Percentiles rank a stretch among this genome's conserved stretches.
Conservation (phyloP, 2,797 vertebrate genomes). For the Enteromius afrohamiltoni region DNA sequence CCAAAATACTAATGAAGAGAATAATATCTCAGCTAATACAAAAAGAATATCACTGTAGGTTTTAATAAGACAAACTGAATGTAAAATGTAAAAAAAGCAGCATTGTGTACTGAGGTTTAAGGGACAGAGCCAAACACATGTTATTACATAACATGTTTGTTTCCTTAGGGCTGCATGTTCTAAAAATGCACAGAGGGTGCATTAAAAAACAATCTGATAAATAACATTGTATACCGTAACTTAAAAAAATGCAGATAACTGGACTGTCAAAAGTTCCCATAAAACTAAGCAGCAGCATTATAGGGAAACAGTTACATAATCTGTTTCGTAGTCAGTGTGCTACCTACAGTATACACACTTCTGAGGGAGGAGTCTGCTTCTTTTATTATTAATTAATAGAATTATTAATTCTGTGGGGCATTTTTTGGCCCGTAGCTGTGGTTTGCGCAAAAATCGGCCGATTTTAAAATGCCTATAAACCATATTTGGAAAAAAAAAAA, state of each 20-base stretch:
- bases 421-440: not conserved
- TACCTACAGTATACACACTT: not conserved
- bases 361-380: not conserved
- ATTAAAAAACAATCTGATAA: not conserved
- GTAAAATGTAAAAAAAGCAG: not conserved
- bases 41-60: not conserved
- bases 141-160: constrained; percentile 31
- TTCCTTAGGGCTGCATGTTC: not conserved
- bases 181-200: not conserved
- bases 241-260: not conserved
- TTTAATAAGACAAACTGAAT: not conserved
- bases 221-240: not conserved
- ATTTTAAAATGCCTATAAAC: not conserved
- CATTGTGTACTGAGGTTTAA: constrained; percentile 12
- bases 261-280: not conserved
- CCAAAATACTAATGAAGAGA: not conserved
- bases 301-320: constrained; percentile 21
- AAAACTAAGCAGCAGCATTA: not conserved
- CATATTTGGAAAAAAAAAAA: not conserved
- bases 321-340: not conserved
- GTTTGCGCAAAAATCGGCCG: not conserved
- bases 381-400: not conserved
- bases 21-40: not conserved
- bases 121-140: constrained; percentile 5
- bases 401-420: too few relatives aligned